Base-by-base conservation (phyloP, 2,888 invertebrate species). In the Lysandra bellargus region DNA sequence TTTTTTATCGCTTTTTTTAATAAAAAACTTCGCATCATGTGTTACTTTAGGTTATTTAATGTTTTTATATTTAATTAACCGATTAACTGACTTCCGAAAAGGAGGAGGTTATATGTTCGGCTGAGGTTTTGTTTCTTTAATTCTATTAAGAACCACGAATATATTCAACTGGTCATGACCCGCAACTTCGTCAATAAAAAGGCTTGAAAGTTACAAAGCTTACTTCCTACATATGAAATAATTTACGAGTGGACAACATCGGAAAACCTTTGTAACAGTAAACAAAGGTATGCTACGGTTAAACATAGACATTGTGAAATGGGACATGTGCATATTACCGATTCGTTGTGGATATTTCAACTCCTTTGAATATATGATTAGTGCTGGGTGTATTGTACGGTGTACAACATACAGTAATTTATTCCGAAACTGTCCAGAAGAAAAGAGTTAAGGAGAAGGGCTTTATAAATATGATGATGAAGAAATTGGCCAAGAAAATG, bases 301-400 rank as follows among this genome's bases (percentile, higher is more conserved):
- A 75, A 75, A 53, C 75, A 30, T 75, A 49, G 53, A 53, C 30
- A 75, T 75, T 75, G 75, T 75, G 14, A 23, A 49, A 49, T 30
- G 74, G 49, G 87, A 83, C 84, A 85, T 86, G 85, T 87, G 87
- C 87, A 83, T 84, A 92, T 92, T 92, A 92, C 84, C 89, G 87
- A 92, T 92, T 92, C 88, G 92, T 84, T 83, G 87, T 89, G 89
- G 87, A 85, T 82, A 83, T 84, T 82, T 79, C 69, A 69, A 37
- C 79, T 81, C 80, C 77, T 78, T 80, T 79, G 80, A 80, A 78
- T 80, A 79, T 74, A 79, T 64, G 78, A 78, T 80, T 80, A 82
- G 78, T 78, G n/a, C 80, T 40, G 33, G 61, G 61, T 57, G 78
- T 69, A 69, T 69, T 69, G 69, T 69, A 72, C 75, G 69, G 12